A percentile compares a stretch with the other conserved stretches of the same genome.
Evolutionary conservation across 2,888 invertebrate species (phyloP).

Genomic region (Andrena bicolor): DNA sequence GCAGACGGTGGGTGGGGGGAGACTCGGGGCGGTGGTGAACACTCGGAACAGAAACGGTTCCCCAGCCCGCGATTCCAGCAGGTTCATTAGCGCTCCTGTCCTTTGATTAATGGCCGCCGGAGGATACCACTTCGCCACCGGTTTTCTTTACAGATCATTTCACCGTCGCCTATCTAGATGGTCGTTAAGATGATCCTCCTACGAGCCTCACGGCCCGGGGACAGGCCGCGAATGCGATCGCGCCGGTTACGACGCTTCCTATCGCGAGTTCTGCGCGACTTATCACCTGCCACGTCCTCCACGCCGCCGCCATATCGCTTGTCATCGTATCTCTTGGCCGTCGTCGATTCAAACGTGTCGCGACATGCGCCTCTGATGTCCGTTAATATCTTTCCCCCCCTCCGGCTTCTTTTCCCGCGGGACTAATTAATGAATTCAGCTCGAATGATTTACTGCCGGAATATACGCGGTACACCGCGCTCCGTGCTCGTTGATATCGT

Average conservation of each 20-base stretch:
- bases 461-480: neutral
- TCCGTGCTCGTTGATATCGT: neutral
- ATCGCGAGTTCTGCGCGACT: slow-evolving; percentile 63
- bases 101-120: slow-evolving; percentile 82
- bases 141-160: slow-evolving; percentile 81
- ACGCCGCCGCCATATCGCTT: slow-evolving; percentile 37
- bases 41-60: slow-evolving; percentile 68
- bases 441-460: neutral
- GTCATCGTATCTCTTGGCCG: slow-evolving; percentile 26
- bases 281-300: slow-evolving; percentile 63
- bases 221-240: slow-evolving; percentile 68
- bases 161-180: slow-evolving; percentile 79
- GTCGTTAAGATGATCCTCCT: slow-evolving; percentile 80
- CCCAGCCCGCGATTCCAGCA: slow-evolving; percentile 73
- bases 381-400: neutral
- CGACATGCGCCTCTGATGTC: slow-evolving; percentile 4
- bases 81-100: slow-evolving; percentile 83
- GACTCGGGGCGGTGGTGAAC: slow-evolving; percentile 23
- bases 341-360: slow-evolving; percentile 13
- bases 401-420: neutral
- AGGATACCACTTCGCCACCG: slow-evolving; percentile 78
- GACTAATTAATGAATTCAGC: slow-evolving; percentile 17
- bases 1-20: neutral
- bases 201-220: slow-evolving; percentile 56
- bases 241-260: slow-evolving; percentile 66